Base-by-base conservation (phyloP, 2,113 vertebrate genomes). In the Sarotherodon lohbergeri region DNA sequence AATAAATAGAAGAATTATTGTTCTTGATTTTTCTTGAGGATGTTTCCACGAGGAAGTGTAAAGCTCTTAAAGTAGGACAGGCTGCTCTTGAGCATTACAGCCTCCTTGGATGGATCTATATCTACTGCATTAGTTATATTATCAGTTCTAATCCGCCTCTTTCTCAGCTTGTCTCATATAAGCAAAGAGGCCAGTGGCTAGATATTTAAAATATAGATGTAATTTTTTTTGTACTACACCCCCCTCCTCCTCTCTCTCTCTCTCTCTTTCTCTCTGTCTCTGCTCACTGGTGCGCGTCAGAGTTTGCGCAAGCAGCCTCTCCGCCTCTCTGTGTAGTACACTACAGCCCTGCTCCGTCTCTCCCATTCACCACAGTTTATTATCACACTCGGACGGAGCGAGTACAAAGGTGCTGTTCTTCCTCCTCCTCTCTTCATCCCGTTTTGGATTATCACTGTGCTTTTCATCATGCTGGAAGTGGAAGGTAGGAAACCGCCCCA, bases 361-460 rank as follows among this genome's bases (percentile, higher is more conserved):
- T 90, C 84, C 66, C 95, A 95, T 96, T 96, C 94, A 96, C 80
- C 92, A 76, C 87, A 86, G 16, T 94, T 95, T 92, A 94, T 91
- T 93, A 92, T 87, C 91, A 93, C 61, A 83, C 54, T 79, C 89
- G 79, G 92, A 56, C 86, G 48, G 84, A 86, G 84, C 80, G 82
- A 89, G 73, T 41, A 27, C 36, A 81, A 66, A 87, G 90, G 90
- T 86, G 90, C 93, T 86, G 80, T 80, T 93, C 68, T 73, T 54
- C 34, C 43, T 82, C 71, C 22, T 82, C 71, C 19, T 52, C 52
- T 90, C 46, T 61, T 34, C 39, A 13, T 19, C 32, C 81, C 85
- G 24, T 63, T 86, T 85, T 84, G 95, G 96, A 96, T 86, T 95
- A 93, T 89, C 96, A 95, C 96, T 96, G 96, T 96, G 96, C 92